These are phyloP conservation scores for Danio tinwini DNA, from an alignment of 2,797 vertebrate species.

Conservation along the genomic window DNA sequence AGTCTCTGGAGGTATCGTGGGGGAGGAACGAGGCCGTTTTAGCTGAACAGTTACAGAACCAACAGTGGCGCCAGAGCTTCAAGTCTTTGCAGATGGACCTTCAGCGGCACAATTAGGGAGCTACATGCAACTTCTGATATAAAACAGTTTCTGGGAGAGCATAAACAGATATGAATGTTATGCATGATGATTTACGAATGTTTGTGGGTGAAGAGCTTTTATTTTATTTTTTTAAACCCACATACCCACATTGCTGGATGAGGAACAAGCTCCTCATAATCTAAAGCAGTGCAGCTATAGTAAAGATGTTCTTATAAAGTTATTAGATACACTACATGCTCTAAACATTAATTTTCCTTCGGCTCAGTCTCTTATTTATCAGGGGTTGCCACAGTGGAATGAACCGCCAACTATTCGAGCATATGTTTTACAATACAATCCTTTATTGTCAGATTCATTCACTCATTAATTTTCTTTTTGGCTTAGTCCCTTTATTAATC, in stretches of 20 bases:
- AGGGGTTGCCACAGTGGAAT: too few species aligned
- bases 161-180: slow-evolving; percentile 32
- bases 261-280: background rate
- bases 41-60: slow-evolving; percentile 26
- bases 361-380: too few species aligned
- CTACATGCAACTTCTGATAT: slow-evolving; percentile 39
- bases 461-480: too few species aligned
- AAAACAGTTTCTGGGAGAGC: slow-evolving; percentile 35
- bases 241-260: background rate
- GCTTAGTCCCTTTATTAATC: too few species aligned
- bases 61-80: slow-evolving; percentile 40
- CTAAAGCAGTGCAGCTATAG: background rate
- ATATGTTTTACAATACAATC: too few species aligned
- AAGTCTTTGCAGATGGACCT: slow-evolving; percentile 49
- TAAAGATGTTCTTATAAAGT: background rate
- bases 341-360: too few species aligned
- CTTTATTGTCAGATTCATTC: too few species aligned
- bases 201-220: background rate
- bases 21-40: slow-evolving; percentile 34
- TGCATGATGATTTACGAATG: slow-evolving; percentile 27
- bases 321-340: background rate
- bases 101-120: slow-evolving; percentile 30
- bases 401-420: too few species aligned
- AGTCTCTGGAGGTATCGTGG: slow-evolving; percentile 41
- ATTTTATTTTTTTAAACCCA: background rate